Percentiles rank a stretch among this genome's conserved stretches.
Evolutionary conservation across 2,888 invertebrate species (phyloP).

Genomic region (Microchrysa polita): DNA sequence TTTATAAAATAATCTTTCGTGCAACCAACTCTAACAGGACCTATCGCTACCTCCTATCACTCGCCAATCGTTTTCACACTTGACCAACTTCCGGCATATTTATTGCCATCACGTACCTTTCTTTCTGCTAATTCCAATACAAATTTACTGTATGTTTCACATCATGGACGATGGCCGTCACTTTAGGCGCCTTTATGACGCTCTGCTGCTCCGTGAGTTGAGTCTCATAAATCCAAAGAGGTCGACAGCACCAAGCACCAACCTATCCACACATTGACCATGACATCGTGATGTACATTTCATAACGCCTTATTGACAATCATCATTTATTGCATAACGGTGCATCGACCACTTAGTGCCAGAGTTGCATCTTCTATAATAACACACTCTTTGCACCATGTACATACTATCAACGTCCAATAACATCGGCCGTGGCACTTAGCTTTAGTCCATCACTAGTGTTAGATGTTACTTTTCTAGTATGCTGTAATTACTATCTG

Average conservation of each 20-base stretch:
- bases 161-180: no score
- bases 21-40: no score
- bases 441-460: no score
- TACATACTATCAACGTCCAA: neutral
- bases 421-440: neutral
- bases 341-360: neutral
- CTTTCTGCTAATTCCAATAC: neutral
- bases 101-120: neutral
- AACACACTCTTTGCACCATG: neutral
- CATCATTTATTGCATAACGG: slow-evolving; percentile 28
- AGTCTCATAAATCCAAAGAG: neutral
- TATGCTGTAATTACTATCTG: neutral
- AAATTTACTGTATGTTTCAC: neutral
- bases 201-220: no score
- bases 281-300: slow-evolving; percentile 4
- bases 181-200: no score
- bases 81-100: slow-evolving; percentile 1
- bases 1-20: no score
- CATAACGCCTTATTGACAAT: neutral
- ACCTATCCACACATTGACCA: neutral
- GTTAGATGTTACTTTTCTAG: no score
- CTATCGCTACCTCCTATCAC: no score
- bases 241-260: neutral
- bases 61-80: neutral
- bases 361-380: neutral